Evolutionary conservation across 37 sponge, comb jelly and placozoan species (phyloP).

Genomic region (Geodia barretti): DNA sequence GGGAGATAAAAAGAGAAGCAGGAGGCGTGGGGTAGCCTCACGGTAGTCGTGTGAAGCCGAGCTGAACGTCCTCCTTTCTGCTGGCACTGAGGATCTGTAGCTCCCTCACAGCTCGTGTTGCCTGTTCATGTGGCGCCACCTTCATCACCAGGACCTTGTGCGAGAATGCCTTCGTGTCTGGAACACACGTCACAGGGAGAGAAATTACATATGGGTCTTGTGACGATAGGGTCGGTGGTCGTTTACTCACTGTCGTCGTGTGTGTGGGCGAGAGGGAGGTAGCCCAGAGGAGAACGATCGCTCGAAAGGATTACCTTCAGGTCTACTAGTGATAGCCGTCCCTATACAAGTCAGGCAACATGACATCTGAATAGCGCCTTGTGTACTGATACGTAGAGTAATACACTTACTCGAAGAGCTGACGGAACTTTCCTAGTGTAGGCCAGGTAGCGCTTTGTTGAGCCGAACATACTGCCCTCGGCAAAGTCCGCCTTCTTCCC

Average conservation of each 20-base stretch:
- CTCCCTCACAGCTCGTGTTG: slow-evolving; percentile 35
- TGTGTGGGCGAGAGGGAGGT: slow-evolving; percentile 34
- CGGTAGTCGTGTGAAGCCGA: slow-evolving; percentile 64
- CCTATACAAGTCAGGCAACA: slow-evolving; percentile 5
- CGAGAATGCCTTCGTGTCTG: slow-evolving; percentile 51
- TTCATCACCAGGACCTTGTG: slow-evolving; percentile 42
- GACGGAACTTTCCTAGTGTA: slow-evolving; percentile 45
- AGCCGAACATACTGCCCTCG: slow-evolving; percentile 23
- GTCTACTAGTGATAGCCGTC: slow-evolving; percentile 50
- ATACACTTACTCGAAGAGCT: slow-evolving; percentile 16
- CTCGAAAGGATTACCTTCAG: slow-evolving; percentile 26
- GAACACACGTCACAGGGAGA: neutral
- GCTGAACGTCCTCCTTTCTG: slow-evolving; percentile 49
- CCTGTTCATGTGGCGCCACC: slow-evolving; percentile 35
- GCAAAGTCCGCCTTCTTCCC: slow-evolving; percentile 51
- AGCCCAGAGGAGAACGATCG: slow-evolving; percentile 43
- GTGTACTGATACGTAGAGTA: too few species aligned
- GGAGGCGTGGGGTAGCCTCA: too few species aligned
- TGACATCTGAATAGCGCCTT: neutral
- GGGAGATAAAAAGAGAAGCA: too few species aligned
- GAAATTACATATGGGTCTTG: neutral
- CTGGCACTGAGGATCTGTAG: slow-evolving; percentile 36
- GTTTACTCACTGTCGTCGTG: slow-evolving; percentile 61
- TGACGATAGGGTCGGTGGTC: neutral
- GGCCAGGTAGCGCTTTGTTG: slow-evolving; percentile 45